These are phyloP conservation scores for Holacanthella duospinosa DNA, from an alignment of 2,888 invertebrate species.

Conservation along the genomic window DNA sequence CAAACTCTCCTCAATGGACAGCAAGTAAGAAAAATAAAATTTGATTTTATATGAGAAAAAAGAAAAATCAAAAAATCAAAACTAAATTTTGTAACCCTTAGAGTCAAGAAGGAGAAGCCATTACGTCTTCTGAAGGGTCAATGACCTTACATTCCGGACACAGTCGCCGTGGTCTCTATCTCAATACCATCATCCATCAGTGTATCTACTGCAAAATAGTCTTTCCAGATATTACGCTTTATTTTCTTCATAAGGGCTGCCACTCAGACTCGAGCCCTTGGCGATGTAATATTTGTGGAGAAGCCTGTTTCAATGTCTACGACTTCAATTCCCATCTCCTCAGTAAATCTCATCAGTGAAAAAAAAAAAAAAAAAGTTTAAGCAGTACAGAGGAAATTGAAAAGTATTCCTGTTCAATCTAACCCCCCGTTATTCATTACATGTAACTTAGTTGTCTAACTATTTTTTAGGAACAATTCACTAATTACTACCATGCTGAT, in stretches of 20 bases:
- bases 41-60: background rate
- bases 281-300: constrained; percentile 96
- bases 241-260: constrained; percentile 94
- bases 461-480: no score
- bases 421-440: no score
- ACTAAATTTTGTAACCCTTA: background rate
- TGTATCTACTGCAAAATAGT: constrained; percentile 88
- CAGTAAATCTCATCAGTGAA: constrained; percentile 79
- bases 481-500: no score
- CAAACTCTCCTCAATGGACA: background rate
- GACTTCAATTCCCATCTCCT: constrained; percentile 93
- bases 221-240: constrained; percentile 90
- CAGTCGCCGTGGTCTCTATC: constrained; percentile 27
- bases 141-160: constrained; percentile 28
- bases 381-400: no score
- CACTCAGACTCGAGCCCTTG: constrained; percentile 94
- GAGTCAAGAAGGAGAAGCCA: constrained; percentile 42
- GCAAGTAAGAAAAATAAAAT: background rate
- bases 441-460: no score
- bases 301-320: constrained; percentile 86
- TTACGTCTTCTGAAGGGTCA: constrained; percentile 34
- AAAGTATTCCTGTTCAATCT: no score
- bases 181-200: constrained; percentile 43
- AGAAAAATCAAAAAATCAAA: no score
- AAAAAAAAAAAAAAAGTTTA: no score